A percentile compares a stretch with the other conserved stretches of the same genome.
Evolutionary conservation across 2,797 vertebrate genomes (phyloP).

Genomic region (Pteropus rufus): DNA sequence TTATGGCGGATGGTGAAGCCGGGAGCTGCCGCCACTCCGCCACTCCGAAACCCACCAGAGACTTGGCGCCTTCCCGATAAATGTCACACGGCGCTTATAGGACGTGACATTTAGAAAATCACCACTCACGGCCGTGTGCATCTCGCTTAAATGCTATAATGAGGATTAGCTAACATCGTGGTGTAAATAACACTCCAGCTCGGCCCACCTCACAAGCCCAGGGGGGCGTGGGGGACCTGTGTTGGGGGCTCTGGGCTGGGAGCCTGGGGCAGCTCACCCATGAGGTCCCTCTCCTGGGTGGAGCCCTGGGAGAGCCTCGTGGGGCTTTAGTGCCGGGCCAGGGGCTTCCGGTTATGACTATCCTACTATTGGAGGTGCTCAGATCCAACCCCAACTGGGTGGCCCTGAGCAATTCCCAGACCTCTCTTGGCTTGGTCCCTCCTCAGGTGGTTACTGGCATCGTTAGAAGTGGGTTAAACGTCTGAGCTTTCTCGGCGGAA

Average conservation of each 20-base stretch:
- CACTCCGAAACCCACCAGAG: conserved; percentile 77
- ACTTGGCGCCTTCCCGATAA: conserved; percentile 77
- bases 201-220: background rate
- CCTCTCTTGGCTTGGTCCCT: background rate
- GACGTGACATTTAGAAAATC: conserved; percentile 85
- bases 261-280: background rate
- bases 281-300: background rate
- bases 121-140: conserved; percentile 70
- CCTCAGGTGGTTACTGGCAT: background rate
- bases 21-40: conserved; percentile 54
- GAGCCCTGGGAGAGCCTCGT: background rate
- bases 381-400: conserved; percentile 45
- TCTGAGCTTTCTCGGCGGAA: background rate
- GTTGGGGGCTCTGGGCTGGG: background rate
- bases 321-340: background rate
- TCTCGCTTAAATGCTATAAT: conserved; percentile 72
- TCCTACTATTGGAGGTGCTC: background rate
- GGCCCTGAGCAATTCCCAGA: background rate
- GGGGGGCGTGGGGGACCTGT: background rate
- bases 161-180: conserved; percentile 69
- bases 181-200: conserved; percentile 60
- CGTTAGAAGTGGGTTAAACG: background rate
- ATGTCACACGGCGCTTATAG: conserved; percentile 82
- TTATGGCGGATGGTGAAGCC: conserved; percentile 71
- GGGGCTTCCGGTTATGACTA: background rate